Conservation (phyloP, 2,113 vertebrate species). For the Prinia subflava region DNA sequence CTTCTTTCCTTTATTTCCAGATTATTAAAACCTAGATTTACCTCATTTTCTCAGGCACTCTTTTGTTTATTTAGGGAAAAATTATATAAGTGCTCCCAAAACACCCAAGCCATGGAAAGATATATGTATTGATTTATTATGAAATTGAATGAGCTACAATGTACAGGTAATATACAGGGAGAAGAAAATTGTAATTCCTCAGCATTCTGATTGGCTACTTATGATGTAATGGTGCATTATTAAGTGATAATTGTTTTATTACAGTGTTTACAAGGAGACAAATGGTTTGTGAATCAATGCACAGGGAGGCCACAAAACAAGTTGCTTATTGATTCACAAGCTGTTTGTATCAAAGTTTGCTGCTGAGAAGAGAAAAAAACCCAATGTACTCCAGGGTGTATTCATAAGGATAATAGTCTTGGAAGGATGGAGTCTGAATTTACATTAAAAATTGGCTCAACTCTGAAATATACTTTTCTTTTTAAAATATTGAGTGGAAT, state of each 20-base stretch:
- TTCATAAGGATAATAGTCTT: neutral
- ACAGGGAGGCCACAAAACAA: neutral
- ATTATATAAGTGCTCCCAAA: neutral
- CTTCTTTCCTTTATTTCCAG: neutral
- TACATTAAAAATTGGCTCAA: neutral
- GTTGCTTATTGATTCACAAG: constrained; percentile 35
- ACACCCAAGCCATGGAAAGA: neutral
- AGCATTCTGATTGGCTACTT: neutral
- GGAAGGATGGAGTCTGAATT: neutral
- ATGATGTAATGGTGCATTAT: neutral
- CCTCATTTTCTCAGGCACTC: neutral
- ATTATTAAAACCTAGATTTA: neutral
- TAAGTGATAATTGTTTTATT: constrained; percentile 27
- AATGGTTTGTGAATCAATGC: constrained; percentile 21
- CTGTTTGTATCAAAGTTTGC: constrained; percentile 13
- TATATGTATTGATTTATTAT: neutral
- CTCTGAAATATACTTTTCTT: neutral
- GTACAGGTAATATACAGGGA: neutral
- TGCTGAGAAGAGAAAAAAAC: neutral
- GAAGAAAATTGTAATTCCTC: neutral
- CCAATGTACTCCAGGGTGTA: neutral
- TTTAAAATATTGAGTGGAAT: neutral
- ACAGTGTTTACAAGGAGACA: neutral
- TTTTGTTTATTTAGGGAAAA: neutral
- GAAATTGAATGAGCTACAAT: neutral